These are phyloP conservation scores for Ennomos fuscantarius DNA, from an alignment of 2,888 invertebrate species.

Conservation along the genomic window DNA sequence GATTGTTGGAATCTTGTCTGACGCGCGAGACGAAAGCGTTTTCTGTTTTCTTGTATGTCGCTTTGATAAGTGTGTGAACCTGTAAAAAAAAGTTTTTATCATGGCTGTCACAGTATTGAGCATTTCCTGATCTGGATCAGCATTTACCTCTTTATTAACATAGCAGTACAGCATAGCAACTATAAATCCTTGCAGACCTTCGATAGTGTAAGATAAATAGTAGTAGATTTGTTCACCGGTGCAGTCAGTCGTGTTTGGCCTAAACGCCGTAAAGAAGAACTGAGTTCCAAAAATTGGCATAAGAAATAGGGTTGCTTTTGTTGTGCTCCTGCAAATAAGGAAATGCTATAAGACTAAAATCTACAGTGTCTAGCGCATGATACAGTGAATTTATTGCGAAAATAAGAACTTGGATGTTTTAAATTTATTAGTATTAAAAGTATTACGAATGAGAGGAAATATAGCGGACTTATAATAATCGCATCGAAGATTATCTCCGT, in stretches of 20 bases:
- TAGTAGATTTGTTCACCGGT: slow-evolving; percentile 84
- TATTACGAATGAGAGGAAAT: too few species aligned
- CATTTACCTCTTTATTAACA: slow-evolving; percentile 82
- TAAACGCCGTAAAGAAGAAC: slow-evolving; percentile 86
- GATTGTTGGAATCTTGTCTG: slow-evolving; percentile 58
- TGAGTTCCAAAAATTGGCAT: slow-evolving; percentile 90
- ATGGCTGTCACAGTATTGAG: background rate
- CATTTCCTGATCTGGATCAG: too few species aligned
- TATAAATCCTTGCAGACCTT: slow-evolving; percentile 86
- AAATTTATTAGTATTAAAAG: too few species aligned
- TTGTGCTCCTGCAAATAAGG: slow-evolving; percentile 78
- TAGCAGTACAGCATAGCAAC: slow-evolving; percentile 89
- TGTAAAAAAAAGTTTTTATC: slow-evolving; percentile 42
- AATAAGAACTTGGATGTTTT: too few species aligned
- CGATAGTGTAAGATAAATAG: slow-evolving; percentile 84
- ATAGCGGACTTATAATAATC: too few species aligned
- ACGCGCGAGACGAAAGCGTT: slow-evolving; percentile 69
- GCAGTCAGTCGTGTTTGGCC: slow-evolving; percentile 81
- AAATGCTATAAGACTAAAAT: too few species aligned
- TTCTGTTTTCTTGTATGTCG: slow-evolving; percentile 77
- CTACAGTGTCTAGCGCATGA: too few species aligned
- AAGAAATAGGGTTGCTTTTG: slow-evolving; percentile 87
- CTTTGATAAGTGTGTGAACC: slow-evolving; percentile 73
- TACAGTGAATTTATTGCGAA: too few species aligned
- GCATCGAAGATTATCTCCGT: too few species aligned